phyloP scores from a whole-genome alignment of 2,113 vertebrate species.

The Agelaius phoeniceus region DNA sequence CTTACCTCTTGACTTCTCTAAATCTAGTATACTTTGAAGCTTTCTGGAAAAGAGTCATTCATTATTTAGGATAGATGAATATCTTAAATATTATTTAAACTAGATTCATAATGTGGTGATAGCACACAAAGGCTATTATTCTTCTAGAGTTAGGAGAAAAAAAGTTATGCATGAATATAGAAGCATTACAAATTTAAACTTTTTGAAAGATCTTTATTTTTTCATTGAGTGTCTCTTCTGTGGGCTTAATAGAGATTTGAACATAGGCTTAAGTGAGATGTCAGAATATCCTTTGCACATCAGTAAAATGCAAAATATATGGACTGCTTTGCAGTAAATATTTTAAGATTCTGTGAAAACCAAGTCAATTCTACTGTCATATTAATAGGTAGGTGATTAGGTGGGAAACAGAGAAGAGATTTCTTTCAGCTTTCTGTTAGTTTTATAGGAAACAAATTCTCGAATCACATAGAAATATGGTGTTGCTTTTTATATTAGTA shows the following conservation, averaged over 20 bases:
- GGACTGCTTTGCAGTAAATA: neutral
- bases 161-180: neutral
- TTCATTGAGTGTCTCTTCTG: neutral
- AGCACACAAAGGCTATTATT: neutral
- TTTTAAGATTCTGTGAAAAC: neutral
- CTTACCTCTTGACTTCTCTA: neutral
- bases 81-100: neutral
- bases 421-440: neutral
- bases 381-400: neutral
- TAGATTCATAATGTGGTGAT: neutral
- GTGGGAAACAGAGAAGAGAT: neutral
- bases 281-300: neutral
- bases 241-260: neutral
- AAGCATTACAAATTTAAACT: neutral
- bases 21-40: neutral
- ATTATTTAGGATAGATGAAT: neutral
- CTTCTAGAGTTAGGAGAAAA: neutral
- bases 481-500: neutral
- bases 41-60: neutral
- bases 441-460: neutral
- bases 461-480: neutral
- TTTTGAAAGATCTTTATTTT: neutral
- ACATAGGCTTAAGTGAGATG: neutral
- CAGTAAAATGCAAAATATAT: neutral
- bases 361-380: neutral